Percentiles rank a stretch among this genome's conserved stretches.
These are phyloP conservation scores for Allolobophora icterica DNA, from an alignment of 2,888 invertebrate genomes.

Conservation along the genomic window DNA sequence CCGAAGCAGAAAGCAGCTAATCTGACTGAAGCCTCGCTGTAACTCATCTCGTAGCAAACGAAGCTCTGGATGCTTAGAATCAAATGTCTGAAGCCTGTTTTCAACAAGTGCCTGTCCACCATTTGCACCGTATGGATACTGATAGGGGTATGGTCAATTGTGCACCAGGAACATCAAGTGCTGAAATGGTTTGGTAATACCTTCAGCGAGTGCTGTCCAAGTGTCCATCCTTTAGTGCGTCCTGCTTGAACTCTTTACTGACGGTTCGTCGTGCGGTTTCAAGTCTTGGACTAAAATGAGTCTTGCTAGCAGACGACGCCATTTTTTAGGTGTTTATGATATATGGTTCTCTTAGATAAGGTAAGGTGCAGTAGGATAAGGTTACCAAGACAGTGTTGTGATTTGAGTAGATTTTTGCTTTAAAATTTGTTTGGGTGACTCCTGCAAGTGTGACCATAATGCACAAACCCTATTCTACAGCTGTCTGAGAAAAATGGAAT, in stretches of 20 bases:
- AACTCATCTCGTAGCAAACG: slow-evolving; percentile 93
- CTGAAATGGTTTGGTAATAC: slow-evolving; percentile 80
- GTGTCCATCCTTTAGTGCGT: too few relatives aligned
- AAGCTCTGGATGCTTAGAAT: slow-evolving; percentile 91
- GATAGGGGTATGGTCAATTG: slow-evolving; percentile 98
- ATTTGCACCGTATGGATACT: slow-evolving; percentile 81
- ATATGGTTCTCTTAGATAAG: too few relatives aligned
- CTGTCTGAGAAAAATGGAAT: not conserved
- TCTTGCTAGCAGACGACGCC: not conserved
- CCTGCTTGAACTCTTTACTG: not conserved
- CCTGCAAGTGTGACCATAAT: not conserved
- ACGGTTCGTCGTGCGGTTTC: not conserved
- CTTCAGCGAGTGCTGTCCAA: slow-evolving; percentile 88
- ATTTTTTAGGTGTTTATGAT: too few relatives aligned
- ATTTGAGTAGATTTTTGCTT: not conserved
- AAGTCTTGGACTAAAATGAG: not conserved
- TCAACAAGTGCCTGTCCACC: slow-evolving; percentile 88
- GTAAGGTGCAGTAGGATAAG: not conserved
- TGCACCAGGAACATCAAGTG: slow-evolving; percentile 62
- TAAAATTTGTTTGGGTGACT: not conserved
- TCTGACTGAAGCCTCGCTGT: slow-evolving; percentile 89
- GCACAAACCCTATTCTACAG: not conserved
- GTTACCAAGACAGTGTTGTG: not conserved
- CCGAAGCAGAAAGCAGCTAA: slow-evolving; percentile 95
- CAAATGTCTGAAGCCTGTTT: slow-evolving; percentile 73